Conservation (phyloP, 2,113 vertebrate species). For the Cariama cristata region DNA sequence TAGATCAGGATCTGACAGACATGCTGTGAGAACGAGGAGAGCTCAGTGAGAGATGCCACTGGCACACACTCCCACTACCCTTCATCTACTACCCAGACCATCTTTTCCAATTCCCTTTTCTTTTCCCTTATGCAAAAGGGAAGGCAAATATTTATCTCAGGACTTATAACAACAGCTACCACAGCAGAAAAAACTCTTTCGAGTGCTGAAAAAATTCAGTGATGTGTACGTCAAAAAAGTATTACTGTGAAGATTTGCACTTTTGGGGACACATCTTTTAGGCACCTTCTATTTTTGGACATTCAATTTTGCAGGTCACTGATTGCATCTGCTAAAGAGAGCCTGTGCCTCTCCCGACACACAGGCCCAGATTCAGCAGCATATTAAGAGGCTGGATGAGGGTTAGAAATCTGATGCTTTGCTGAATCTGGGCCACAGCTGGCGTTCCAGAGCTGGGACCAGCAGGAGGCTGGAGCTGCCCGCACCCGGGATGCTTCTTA, state of each 20-base stretch:
- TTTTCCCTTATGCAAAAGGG: not conserved
- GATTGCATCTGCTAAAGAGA: not conserved
- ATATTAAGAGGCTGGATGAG: not conserved
- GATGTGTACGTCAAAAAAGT: too few relatives aligned
- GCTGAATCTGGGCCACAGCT: not conserved
- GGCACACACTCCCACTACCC: fast-evolving
- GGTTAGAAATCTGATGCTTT: not conserved
- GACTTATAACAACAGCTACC: not conserved
- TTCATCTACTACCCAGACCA: not conserved
- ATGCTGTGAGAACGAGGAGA: not conserved
- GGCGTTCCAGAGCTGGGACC: fast-evolving
- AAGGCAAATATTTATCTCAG: not conserved
- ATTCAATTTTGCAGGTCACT: not conserved
- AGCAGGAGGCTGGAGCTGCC: not conserved
- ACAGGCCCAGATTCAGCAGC: not conserved
- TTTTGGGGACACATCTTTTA: not conserved
- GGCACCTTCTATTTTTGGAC: not conserved
- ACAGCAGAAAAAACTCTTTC: not conserved
- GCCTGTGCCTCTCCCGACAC: not conserved
- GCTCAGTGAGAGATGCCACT: not conserved
- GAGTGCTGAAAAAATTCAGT: not conserved
- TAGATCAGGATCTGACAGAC: not conserved
- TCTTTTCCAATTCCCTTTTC: not conserved
- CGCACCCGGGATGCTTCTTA: fast-evolving
- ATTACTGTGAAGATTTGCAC: not conserved